Evolutionary conservation across 2,797 vertebrate species (phyloP), one percentile per base, ranked within the genome.

Genomic region (Esox masquinongy): DNA sequence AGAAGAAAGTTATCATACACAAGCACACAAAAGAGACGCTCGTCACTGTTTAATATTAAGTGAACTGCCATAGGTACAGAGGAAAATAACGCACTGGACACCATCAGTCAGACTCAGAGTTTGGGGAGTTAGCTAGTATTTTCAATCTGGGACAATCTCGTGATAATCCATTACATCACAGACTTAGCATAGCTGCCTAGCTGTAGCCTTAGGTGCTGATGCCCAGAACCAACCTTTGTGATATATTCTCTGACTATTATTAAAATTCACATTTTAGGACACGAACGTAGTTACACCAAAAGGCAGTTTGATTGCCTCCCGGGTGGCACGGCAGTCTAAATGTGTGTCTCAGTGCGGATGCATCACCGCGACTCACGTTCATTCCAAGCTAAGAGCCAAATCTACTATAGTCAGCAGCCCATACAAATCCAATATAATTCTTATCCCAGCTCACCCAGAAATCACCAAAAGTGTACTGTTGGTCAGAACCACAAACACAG

Each of bases 121-220:
- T 89, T 80, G 81, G 82, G 70, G 81, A 89, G 82, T 2, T 11
- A 47, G 2, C 43, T 47, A 12, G 43, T 86, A 76, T 79, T 86
- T 80, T 74, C 85, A 88, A 93, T 90, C 89, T 92, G 91, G 90
- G 90, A 90, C 90, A 90, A 88, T 90, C 90, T 91, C 91, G 88
- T 90, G 90, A 90, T 92, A 91, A 91, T 91, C 90, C 90, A 92
- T 92, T 90, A 91, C 92, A 90, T 92, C 91, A 92, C 89, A 90
- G 89, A 89, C 86, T 89, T 83, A 84, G 86, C 81, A 34, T 79
- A 83, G 82, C 81, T 72, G 51, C n/a, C 51, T 39, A 39, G 7
- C 36, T 8, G 36, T 75, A 84, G 87, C 86, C 88, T 87, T 82
- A 88, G 84, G 70, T 61, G 61, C 31, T 63, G 31, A 47, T 72